These are phyloP conservation scores for Cosmia pyralina DNA, from an alignment of 2,888 invertebrate species.

Conservation along the genomic window DNA sequence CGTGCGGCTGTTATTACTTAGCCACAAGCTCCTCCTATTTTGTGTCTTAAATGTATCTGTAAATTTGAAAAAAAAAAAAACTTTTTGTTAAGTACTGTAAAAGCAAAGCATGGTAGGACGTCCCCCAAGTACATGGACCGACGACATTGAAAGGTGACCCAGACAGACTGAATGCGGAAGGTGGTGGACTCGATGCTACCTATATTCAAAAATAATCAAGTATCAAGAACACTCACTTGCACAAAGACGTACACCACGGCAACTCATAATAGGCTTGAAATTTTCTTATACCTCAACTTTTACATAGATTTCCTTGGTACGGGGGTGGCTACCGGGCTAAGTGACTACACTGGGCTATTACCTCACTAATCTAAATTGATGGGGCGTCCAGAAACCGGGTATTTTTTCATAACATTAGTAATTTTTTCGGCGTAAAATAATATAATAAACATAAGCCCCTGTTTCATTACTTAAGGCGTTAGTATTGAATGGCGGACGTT, in stretches of 20 bases:
- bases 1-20: too few relatives aligned
- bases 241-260: slow-evolving; percentile 76
- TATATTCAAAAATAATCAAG: slow-evolving; percentile 48
- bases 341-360: slow-evolving; percentile 82
- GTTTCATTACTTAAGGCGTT: slow-evolving; percentile 87
- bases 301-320: slow-evolving; percentile 86
- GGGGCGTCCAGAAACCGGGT: slow-evolving; percentile 87
- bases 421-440: slow-evolving; percentile 89
- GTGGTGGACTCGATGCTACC: neutral
- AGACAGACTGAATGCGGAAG: neutral
- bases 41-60: neutral
- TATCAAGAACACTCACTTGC: slow-evolving; percentile 72
- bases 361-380: slow-evolving; percentile 89
- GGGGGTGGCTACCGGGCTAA: slow-evolving; percentile 81
- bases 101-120: neutral
- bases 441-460: slow-evolving; percentile 83
- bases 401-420: slow-evolving; percentile 88
- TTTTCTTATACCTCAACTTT: slow-evolving; percentile 88
- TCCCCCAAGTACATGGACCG: neutral
- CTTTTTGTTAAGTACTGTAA: neutral
- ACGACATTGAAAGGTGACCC: neutral
- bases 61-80: neutral
- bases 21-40: too few relatives aligned
- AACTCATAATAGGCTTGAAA: slow-evolving; percentile 87
- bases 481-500: slow-evolving; percentile 76